These are phyloP conservation scores for Mugil cephalus DNA, from an alignment of 2,113 vertebrate species.

Conservation along the genomic window DNA sequence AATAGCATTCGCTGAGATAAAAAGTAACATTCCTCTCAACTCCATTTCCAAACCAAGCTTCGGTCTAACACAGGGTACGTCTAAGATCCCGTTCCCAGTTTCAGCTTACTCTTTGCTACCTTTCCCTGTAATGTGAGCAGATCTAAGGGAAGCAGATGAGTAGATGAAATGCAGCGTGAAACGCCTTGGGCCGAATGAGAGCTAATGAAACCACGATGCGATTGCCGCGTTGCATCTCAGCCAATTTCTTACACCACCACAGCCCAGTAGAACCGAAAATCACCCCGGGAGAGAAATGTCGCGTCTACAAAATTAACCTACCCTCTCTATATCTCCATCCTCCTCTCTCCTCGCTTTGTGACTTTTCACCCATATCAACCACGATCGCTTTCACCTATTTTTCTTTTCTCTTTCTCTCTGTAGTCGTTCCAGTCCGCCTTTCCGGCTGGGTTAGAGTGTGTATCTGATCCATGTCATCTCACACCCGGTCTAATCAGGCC, in stretches of 20 bases:
- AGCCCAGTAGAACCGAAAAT: constrained; percentile 71
- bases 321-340: constrained; percentile 44
- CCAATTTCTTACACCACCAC: constrained; percentile 74
- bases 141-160: constrained; percentile 72
- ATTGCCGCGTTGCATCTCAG: constrained; percentile 71
- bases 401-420: constrained; percentile 1
- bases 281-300: constrained; percentile 61
- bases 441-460: constrained; percentile 45
- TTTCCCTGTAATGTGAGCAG: constrained; percentile 60
- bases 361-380: constrained; percentile 14
- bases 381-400: constrained; percentile 18
- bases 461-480: constrained; percentile 79
- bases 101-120: constrained; percentile 48
- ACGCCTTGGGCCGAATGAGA: constrained; percentile 67
- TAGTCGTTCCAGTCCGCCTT: constrained; percentile 58
- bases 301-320: constrained; percentile 55
- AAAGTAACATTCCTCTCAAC: constrained; percentile 41
- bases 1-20: constrained; percentile 46
- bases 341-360: neutral
- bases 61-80: constrained; percentile 17
- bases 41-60: constrained; percentile 31
- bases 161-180: constrained; percentile 72
- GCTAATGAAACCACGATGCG: constrained; percentile 74
- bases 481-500: constrained; percentile 78
- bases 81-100: constrained; percentile 26